These are phyloP conservation scores for Cynocephalus volans DNA, from an alignment of 2,113 vertebrate species.

Conservation along the genomic window DNA sequence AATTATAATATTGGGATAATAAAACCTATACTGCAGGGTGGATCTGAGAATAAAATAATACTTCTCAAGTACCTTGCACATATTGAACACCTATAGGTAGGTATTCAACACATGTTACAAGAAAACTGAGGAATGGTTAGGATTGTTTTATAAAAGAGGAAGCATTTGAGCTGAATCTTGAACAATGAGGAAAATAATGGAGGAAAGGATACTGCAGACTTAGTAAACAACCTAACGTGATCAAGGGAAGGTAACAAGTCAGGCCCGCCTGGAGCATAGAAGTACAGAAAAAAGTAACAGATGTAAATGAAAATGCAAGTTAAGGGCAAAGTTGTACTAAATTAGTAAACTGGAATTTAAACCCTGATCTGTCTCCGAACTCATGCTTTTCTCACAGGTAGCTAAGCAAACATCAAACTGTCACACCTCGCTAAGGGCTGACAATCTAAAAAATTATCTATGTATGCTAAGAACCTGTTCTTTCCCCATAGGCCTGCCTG, in stretches of 20 bases:
- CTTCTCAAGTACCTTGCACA: background rate
- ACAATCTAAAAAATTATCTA: conserved; percentile 17
- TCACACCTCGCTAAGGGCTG: background rate
- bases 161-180: background rate
- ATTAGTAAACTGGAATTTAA: conserved; percentile 3
- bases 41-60: background rate
- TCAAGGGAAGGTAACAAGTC: background rate
- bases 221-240: background rate
- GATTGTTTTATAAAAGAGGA: background rate
- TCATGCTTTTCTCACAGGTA: background rate
- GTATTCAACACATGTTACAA: background rate
- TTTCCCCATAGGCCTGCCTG: background rate
- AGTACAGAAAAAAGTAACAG: background rate
- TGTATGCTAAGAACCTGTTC: background rate
- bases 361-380: conserved; percentile 12
- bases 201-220: background rate
- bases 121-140: background rate
- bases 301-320: conserved; percentile 30
- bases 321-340: background rate
- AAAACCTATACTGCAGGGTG: conserved; percentile 10
- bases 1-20: background rate
- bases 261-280: background rate
- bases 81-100: background rate
- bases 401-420: conserved; percentile 6
- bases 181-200: background rate